A percentile compares a stretch with the other conserved stretches of the same genome.
Evolutionary conservation across 2,888 invertebrate species (phyloP).

Genomic region (Blastobasis adustella): DNA sequence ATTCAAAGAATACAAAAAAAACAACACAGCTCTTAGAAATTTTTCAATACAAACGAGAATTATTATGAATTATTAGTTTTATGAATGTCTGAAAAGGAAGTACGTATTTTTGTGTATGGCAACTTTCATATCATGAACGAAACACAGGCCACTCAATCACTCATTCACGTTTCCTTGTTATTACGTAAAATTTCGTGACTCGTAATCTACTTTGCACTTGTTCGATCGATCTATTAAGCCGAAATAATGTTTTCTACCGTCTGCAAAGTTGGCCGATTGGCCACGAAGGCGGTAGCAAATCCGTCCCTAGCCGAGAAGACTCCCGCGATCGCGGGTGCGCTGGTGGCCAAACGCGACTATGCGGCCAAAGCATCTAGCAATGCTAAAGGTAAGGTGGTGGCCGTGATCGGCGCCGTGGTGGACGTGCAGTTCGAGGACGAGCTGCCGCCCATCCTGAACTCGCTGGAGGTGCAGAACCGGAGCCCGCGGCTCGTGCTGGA

Average conservation of each 20-base stretch:
- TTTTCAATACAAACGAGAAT: too few relatives aligned
- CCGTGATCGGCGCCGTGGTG: constrained; percentile 98
- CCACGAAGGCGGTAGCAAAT: constrained; percentile 65
- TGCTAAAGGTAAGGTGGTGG: constrained; percentile 84
- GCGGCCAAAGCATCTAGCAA: constrained; percentile 46
- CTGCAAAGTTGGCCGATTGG: constrained; percentile 66
- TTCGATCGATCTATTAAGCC: constrained; percentile 37
- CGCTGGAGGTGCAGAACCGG: constrained; percentile 92
- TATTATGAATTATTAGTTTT: too few relatives aligned
- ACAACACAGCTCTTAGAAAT: too few relatives aligned
- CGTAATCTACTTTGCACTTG: constrained; percentile 36
- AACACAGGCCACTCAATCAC: background rate
- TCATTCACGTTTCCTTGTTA: constrained; percentile 20
- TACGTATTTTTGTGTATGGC: background rate
- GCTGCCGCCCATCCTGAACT: constrained; percentile 95
- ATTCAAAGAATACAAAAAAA: too few relatives aligned
- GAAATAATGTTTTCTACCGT: constrained; percentile 68
- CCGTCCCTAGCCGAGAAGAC: constrained; percentile 71
- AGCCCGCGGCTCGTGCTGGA: constrained; percentile 86
- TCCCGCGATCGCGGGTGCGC: constrained; percentile 55
- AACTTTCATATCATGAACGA: background rate
- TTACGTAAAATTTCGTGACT: constrained; percentile 49
- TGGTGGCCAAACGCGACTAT: constrained; percentile 61
- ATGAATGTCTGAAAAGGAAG: background rate
- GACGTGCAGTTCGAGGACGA: constrained; percentile 97